These are phyloP conservation scores for Euzetes globulus DNA, from an alignment of 2,888 invertebrate species.

Conservation along the genomic window DNA sequence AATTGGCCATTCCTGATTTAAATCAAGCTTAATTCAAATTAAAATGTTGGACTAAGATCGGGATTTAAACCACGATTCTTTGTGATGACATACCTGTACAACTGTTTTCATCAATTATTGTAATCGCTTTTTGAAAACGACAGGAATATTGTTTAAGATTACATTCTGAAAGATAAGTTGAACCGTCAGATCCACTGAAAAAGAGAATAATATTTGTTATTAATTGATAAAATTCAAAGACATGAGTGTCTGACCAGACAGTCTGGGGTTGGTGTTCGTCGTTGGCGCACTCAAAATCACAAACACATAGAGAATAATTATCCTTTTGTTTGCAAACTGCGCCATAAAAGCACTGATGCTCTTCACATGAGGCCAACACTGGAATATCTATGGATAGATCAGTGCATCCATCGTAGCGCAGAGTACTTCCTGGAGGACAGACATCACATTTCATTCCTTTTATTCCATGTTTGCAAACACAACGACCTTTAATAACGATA, in stretches of 20 bases:
- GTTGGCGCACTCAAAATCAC: constrained; percentile 60
- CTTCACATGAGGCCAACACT: constrained; percentile 52
- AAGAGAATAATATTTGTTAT: neutral
- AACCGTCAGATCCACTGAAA: constrained; percentile 65
- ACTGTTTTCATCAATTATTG: neutral
- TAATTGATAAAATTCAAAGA: neutral
- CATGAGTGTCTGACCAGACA: constrained; percentile 5
- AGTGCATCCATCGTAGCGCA: constrained; percentile 67
- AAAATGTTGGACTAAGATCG: no score
- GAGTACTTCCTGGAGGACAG: constrained; percentile 61
- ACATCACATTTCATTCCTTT: constrained; percentile 71
- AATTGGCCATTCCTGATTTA: no score
- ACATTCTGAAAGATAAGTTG: constrained; percentile 72
- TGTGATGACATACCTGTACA: no score
- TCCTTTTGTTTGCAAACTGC: constrained; percentile 67
- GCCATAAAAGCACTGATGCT: constrained; percentile 72
- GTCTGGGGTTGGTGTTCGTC: constrained; percentile 37
- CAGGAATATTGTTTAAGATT: constrained; percentile 66
- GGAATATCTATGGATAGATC: constrained; percentile 45
- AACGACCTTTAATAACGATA: constrained; percentile 59
- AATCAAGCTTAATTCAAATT: no score
- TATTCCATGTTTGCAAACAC: constrained; percentile 75
- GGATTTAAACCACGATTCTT: no score
- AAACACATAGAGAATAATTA: constrained; percentile 60
- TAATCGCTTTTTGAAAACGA: constrained; percentile 64